phyloP scores from a whole-genome alignment of 2,113 vertebrate genomes.

The Pandion haliaetus region DNA sequence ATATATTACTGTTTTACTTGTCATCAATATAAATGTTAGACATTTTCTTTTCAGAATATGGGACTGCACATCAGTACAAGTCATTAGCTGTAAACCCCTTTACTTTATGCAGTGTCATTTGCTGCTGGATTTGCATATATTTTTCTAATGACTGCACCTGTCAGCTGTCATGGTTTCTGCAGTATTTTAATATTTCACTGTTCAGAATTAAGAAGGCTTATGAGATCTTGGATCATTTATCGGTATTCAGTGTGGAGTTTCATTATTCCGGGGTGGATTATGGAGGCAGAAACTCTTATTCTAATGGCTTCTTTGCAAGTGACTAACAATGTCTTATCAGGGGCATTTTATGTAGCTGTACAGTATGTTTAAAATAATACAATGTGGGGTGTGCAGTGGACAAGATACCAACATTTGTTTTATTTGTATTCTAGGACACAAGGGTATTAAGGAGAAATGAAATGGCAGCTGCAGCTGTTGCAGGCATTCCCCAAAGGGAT shows the following conservation, averaged over 20 bases:
- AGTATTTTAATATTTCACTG: constrained; percentile 24
- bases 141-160: constrained; percentile 23
- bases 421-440: constrained; percentile 68
- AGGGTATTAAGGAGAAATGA: constrained; percentile 68
- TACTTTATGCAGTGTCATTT: constrained; percentile 27
- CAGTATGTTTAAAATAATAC: background rate
- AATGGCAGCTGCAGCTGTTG: constrained; percentile 69
- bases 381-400: background rate
- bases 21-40: background rate
- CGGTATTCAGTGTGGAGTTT: background rate
- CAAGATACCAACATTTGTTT: constrained; percentile 52
- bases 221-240: constrained; percentile 36
- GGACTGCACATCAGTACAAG: background rate
- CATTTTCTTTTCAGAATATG: background rate
- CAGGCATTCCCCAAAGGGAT: constrained; percentile 48
- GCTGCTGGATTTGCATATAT: constrained; percentile 39
- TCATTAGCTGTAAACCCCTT: constrained; percentile 11
- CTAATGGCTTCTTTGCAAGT: background rate
- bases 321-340: constrained; percentile 11
- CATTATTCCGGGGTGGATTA: constrained; percentile 33
- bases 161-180: constrained; percentile 49
- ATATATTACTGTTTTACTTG: background rate
- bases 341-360: background rate
- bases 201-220: constrained; percentile 54
- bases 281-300: background rate